Evolutionary conservation across 2,888 invertebrate genomes (phyloP).

Genomic region (Dorcus parallelipipedus): DNA sequence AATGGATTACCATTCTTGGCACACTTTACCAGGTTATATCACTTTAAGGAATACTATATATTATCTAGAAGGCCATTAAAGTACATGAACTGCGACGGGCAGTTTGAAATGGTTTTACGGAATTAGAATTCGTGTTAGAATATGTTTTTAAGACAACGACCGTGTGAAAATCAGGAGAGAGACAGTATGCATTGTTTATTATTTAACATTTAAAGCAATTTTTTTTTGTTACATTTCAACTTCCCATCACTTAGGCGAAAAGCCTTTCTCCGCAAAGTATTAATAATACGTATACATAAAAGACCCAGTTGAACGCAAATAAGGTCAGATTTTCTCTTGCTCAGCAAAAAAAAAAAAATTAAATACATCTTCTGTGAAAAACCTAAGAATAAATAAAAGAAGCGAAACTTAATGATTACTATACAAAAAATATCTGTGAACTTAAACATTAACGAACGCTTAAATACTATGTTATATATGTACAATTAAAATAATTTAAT

Average conservation of each 20-base stretch:
- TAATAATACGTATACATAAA: no score
- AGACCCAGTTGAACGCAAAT: no score
- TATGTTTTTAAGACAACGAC: no score
- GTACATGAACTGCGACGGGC: constrained; percentile 6
- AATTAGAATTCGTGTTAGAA: no score
- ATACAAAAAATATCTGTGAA: constrained; percentile 24
- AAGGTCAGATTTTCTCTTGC: no score
- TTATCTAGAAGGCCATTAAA: constrained; percentile 14
- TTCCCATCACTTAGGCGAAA: no score
- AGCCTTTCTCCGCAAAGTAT: no score
- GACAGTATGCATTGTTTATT: no score
- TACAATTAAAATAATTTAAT: constrained; percentile 36
- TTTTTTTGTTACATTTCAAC: no score
- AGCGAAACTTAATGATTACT: constrained; percentile 13
- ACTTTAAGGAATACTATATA: constrained; percentile 21
- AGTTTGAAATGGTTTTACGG: background rate
- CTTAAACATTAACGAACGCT: constrained; percentile 22
- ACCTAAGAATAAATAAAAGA: constrained; percentile 1
- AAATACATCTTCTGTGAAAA: background rate
- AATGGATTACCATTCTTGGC: constrained; percentile 6
- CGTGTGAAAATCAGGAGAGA: no score
- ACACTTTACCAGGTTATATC: constrained; percentile 10
- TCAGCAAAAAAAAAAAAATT: background rate
- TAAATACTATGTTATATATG: constrained; percentile 46
- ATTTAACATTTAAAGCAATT: no score